Base-by-base conservation (phyloP, 2,113 vertebrate species). In the Sarotherodon lohbergeri region DNA sequence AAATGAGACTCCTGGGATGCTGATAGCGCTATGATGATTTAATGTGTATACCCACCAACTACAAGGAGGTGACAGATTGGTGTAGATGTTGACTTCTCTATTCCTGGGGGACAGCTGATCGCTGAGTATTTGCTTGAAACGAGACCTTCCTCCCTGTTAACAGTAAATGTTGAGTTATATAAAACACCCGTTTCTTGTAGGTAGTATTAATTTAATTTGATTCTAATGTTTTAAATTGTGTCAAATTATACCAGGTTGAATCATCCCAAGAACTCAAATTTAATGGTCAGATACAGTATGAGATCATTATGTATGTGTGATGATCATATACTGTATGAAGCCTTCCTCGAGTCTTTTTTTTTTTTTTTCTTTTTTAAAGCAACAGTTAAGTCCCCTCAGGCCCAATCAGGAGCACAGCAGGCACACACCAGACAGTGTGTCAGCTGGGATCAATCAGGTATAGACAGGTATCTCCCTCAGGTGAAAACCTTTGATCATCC, bases 381-480 rank as follows among this genome's bases (percentile, higher is more conserved):
- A 66, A 78, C 19, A 46, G 5, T 79, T 17, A 27, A 79, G n/a
- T 93, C 91, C 94, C 94, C 32, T 66, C 6, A 90, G 92, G 84
- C 82, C 91, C 82, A 95, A 94, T 95, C 94, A 93, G 55, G 22
- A 57, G 57, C 19, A 29, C 68, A 50, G 55, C 16, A 36, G 71
- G 81, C 55, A 84, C 54, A 57, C 84, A 82, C 16, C 54, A 80
- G 88, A 89, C 41, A 19, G 22, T 50, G 22, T 87, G 90, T 88
- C 88, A 92, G 22, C 68, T 92, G 94, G 94, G 93, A 93, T 91
- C 86, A 91, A 16, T 87, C 90, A 83, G 39, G 57, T 88, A 29
- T 16, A 90, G 81, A 66, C 84, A 29, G 34, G 22, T 9, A 9
- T 86, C 24, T 81, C 83, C 87, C 87, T 5, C 17, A 79, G 83